Base-by-base conservation (phyloP, 2,113 vertebrate genomes). In the Syngnathus scovelli region DNA sequence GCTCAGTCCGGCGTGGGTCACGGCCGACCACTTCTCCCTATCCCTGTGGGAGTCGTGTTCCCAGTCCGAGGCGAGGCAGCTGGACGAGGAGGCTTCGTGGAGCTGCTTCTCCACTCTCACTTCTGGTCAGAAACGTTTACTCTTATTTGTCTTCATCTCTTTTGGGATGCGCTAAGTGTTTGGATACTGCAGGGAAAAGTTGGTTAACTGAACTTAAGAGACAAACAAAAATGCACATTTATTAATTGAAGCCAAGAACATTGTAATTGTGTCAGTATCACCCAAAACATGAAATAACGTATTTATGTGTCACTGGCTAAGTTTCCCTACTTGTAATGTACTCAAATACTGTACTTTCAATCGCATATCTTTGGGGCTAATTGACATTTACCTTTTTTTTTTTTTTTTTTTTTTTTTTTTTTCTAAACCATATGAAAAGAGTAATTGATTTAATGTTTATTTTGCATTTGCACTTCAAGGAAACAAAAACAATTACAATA, bases 1-100 rank as follows among this genome's bases (percentile, higher is more conserved):
- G 49, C 83, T 92, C 41, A 93, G 92, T 63, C 92, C 92, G 0
- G 89, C 92, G 62, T 93, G 93, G 93, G 92, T 94, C 78, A 94
- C 92, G 13, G 92, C 93, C 11, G 89, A 93, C 0, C 88, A 88
- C 6, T 92, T 90, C 85, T 90, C 90, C 66, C 84, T 90, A 72
- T 92, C 92, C 0, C 89, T 93, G 48, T 94, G 93, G 93, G 86
- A 92, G 74, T 85, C 90, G 12, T 94, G 93, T 82, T 84, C 74
- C 37, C 79, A 85, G 71, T 80, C 79, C 55, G 74, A 37, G 59
- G 68, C 80, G 0, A 80, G 76, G 43, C 46, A 54, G 7, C 51
- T 71, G 54, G 12, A 38, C 1, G 74, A 79, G n/a, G 78, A 84
- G 46, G 65, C 82, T 39, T 78, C 36, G 43, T 92, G 91, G 92